Base-by-base conservation (phyloP, 2,113 vertebrate genomes). In the Gambusia holbrooki region DNA sequence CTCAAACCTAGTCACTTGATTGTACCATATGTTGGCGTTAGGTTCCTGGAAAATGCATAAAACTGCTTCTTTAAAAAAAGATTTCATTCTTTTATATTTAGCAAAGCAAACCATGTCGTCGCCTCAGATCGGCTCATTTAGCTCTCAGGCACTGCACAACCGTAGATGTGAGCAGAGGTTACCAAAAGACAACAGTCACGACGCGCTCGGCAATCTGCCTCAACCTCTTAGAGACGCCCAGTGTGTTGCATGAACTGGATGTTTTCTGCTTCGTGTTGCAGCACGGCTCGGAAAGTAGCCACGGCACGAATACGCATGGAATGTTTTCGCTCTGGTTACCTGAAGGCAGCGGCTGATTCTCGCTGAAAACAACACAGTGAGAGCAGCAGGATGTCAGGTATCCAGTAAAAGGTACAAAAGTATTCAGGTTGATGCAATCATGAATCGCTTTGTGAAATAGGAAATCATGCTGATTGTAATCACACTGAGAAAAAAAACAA, bases 221-320 rank as follows among this genome's bases (percentile, higher is more conserved):
- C 65, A 2, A 40, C 7, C 35, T 42, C 65, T 74, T 42, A 58
- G 60, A 58, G 40, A 19, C 33, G 63, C 27, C 19, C 22, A 22
- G 40, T 48, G 51, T 29, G 15, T 51, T 69, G 27, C 30, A 35
- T 33, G 51, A 51, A 65, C 28, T 37, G 28, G 35, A 62, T 83
- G 74, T 35, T 76, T 33, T 40, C 4, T 48, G 63, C 17, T 65
- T 81, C 66, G 35, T 60, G 62, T 71, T 64, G 37, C 27, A 33
- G 69, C 62, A 28, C 60, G 69, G 66, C 74, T n/a, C 19, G 22
- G 48, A 40, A 63, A 3, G 1, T 28, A 58, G 69, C 76, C 51
- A 37, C 17, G 45, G 37, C 35, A 66, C 45, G 25, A 75, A 79
- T 79, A 73, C 71, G 71, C 66, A 66, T 32, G 74, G 35, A 72